A percentile compares a stretch with the other conserved stretches of the same genome.
Conservation (phyloP, 2,113 vertebrate genomes). For the Perca fluviatilis region DNA sequence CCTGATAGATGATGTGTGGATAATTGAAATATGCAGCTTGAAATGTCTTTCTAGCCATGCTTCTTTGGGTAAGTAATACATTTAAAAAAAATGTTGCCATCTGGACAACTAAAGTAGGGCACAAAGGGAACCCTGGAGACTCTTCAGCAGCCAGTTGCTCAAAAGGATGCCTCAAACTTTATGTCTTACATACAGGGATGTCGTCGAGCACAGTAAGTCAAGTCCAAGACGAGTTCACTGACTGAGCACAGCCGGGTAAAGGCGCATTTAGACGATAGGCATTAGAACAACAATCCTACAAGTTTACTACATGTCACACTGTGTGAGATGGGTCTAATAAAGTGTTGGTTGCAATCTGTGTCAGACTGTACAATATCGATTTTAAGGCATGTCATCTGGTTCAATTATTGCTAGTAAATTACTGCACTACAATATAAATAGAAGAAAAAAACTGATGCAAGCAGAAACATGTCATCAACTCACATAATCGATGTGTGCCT, state of each 20-base stretch:
- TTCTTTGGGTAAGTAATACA: constrained; percentile 36
- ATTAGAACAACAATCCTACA: background rate
- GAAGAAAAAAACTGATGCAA: background rate
- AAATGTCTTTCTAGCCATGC: constrained; percentile 29
- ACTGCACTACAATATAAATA: background rate
- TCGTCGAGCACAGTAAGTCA: background rate
- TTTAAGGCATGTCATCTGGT: constrained; percentile 1
- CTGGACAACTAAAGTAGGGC: constrained; percentile 42
- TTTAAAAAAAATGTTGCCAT: constrained; percentile 39
- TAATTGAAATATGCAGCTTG: constrained; percentile 39
- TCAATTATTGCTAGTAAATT: background rate
- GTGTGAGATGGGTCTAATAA: background rate
- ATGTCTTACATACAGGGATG: constrained; percentile 28
- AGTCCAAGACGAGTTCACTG: background rate
- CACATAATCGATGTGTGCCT: background rate
- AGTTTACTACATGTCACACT: background rate
- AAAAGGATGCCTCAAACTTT: constrained; percentile 24
- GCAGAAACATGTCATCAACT: background rate
- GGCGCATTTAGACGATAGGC: background rate
- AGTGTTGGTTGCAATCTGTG: background rate
- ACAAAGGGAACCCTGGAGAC: constrained; percentile 30
- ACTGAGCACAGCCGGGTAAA: background rate
- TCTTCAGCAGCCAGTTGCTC: constrained; percentile 15
- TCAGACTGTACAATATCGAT: background rate
- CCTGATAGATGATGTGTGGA: constrained; percentile 10